Conservation (phyloP, 1,140 invertebrate species). For the Penaeus indicus region DNA sequence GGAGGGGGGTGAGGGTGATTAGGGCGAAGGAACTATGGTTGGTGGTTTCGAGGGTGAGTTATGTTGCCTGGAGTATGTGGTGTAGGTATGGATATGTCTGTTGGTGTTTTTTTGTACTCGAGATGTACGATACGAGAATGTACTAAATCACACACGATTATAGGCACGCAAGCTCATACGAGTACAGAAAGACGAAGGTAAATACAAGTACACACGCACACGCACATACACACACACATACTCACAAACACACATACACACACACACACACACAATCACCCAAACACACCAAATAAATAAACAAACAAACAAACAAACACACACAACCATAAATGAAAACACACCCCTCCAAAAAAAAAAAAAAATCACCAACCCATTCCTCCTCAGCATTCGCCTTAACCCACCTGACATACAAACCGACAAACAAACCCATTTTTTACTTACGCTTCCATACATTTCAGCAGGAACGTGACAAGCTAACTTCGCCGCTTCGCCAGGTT, state of each 20-base stretch:
- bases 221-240: neutral
- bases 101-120: too few relatives aligned
- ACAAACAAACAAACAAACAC: neutral
- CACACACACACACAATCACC: too few relatives aligned
- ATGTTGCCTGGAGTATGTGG: too few relatives aligned
- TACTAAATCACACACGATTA: neutral
- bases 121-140: neutral
- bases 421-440: neutral
- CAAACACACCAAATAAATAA: too few relatives aligned
- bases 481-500: neutral
- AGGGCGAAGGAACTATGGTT: too few relatives aligned
- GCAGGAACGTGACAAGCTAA: neutral
- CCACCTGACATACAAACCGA: too few relatives aligned
- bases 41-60: too few relatives aligned
- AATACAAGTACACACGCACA: neutral
- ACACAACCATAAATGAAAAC: neutral
- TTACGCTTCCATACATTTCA: neutral
- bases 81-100: too few relatives aligned
- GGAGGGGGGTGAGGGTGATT: too few relatives aligned
- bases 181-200: neutral
- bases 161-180: neutral
- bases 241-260: neutral
- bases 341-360: too few relatives aligned
- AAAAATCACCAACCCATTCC: neutral
- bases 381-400: too few relatives aligned